These are phyloP conservation scores for Sebastes taczanowskii DNA, from an alignment of 2,797 vertebrate species.

Conservation along the genomic window DNA sequence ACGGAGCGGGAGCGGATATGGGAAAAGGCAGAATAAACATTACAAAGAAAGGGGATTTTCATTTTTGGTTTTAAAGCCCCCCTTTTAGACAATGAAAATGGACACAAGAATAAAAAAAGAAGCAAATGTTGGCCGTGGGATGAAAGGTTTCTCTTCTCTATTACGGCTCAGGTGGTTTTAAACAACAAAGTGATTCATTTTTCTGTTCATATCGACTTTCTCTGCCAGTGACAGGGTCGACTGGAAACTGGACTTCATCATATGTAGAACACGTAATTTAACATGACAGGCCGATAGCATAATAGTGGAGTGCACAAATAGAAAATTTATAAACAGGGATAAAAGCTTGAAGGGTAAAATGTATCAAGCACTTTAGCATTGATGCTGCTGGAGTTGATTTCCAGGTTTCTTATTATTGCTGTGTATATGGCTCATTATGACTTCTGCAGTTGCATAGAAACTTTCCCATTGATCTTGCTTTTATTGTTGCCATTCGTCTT, in stretches of 20 bases:
- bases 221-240: constrained; percentile 16
- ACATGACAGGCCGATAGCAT: constrained; percentile 23
- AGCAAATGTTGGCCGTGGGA: constrained; percentile 20
- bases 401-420: constrained; percentile 20
- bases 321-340: constrained; percentile 24
- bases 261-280: constrained; percentile 8
- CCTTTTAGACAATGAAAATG: constrained; percentile 31
- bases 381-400: constrained; percentile 13
- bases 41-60: constrained; percentile 68
- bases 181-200: constrained; percentile 37
- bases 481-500: constrained; percentile 11
- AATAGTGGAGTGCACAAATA: constrained; percentile 22
- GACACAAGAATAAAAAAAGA: constrained; percentile 25
- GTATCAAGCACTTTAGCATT: constrained; percentile 5
- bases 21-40: constrained; percentile 79
- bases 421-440: constrained; percentile 26
- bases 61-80: constrained; percentile 51
- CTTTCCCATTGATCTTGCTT: not conserved
- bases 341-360: constrained; percentile 19
- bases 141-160: constrained; percentile 25
- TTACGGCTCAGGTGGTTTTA: constrained; percentile 43
- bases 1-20: constrained; percentile 72
- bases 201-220: constrained; percentile 21
- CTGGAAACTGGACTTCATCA: constrained; percentile 41
- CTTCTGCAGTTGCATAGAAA: constrained; percentile 3